Base-by-base conservation (phyloP, 1,140 invertebrate species). In the Trichoplusia ni region DNA sequence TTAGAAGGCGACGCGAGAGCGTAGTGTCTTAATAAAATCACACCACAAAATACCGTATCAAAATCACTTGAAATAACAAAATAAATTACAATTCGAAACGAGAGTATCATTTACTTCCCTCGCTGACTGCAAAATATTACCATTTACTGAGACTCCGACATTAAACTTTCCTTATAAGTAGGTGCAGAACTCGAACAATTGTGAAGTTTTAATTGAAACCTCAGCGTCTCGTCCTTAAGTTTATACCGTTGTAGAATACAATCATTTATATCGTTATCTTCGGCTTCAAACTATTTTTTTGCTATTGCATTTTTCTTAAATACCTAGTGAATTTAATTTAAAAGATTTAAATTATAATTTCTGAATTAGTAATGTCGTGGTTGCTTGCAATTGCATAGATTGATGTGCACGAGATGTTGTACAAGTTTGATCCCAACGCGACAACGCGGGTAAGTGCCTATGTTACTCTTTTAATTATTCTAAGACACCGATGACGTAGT, bases 181-280 rank as follows among this genome's bases (percentile, higher is more conserved):
- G 44, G 59, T 27, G 23, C 21, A 9, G 51, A 64, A 56, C 51
- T 64, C 14, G n/a, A 21, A 62, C 53, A 33, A 64, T 54, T 67
- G 53, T 38, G 23, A 63, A 67, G 67, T 69, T 64, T 69, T 64
- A 68, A 68, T 68, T 68, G 66, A 68, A 68, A 59, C 66, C 53
- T 38, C 60, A 42, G 29, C 35, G 21, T 53, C 25, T 31, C 31
- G 19, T 58, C 60, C 46, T 19, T 59, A 14, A 47, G 49, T 51
- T 62, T 38, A 14, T 21, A n/a, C 46, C 14, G 29, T 44, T 61
- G 47, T 33, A 21, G n/a, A 33, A 51, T 35, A 51, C 47, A 49
- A 49, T 49, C 46, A 49, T 14, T 49, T 31, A 29, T 16, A 49
- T 3, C 27, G 46, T 49, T 49, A 25, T 31, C 25, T 49, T 31